Conservation (phyloP, 2,113 vertebrate genomes). For the Carettochelys insculpta region DNA sequence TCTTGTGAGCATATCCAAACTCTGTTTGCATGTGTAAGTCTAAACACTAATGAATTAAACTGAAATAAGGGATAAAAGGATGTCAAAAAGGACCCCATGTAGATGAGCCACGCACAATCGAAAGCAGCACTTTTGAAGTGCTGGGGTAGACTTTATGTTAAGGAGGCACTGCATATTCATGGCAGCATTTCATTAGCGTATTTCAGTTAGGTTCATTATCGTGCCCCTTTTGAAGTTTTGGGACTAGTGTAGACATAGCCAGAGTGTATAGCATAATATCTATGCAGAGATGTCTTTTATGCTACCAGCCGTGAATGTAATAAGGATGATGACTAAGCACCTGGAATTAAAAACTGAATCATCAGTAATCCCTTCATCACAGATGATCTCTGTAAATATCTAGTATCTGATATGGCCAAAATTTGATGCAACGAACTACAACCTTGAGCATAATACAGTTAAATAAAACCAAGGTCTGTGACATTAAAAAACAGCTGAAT, state of each 20-base stretch:
- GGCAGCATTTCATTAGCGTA: no score
- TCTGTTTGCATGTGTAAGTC: background rate
- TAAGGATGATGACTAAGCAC: background rate
- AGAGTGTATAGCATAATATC: background rate
- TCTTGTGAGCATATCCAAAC: background rate
- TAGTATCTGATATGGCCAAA: background rate
- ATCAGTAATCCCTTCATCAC: background rate
- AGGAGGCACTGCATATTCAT: no score
- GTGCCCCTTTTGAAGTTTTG: no score
- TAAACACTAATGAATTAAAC: accelerated
- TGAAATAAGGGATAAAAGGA: no score
- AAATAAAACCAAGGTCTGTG: background rate
- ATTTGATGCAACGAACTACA: background rate
- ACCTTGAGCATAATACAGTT: background rate
- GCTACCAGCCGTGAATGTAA: background rate
- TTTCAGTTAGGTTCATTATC: no score
- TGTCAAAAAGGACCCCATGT: no score
- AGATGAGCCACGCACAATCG: no score
- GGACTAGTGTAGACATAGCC: no score
- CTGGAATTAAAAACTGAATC: background rate
- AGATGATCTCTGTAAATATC: background rate
- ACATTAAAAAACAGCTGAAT: background rate
- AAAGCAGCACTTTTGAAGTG: no score
- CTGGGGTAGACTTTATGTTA: no score
- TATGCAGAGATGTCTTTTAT: background rate